These are phyloP conservation scores for Ornithoptera priamus DNA, from an alignment of 2,888 invertebrate genomes.

Conservation along the genomic window DNA sequence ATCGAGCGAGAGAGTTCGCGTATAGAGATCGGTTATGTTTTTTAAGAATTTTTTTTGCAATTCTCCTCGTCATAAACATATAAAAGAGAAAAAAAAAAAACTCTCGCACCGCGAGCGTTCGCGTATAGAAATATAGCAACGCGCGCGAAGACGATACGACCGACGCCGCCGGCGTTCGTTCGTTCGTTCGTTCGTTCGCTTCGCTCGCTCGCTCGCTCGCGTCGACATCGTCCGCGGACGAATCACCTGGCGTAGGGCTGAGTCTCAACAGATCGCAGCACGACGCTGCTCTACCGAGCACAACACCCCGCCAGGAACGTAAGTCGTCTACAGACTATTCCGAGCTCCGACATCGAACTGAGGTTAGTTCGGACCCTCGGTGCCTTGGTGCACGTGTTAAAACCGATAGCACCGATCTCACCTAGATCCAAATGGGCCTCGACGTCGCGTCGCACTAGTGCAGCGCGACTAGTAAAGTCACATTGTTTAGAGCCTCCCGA, in stretches of 20 bases:
- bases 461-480: constrained; percentile 53
- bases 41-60: too few relatives aligned
- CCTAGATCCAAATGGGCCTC: constrained; percentile 6
- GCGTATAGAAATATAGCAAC: too few relatives aligned
- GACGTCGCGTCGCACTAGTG: constrained; percentile 30
- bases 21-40: too few relatives aligned
- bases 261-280: constrained; percentile 83
- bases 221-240: neutral
- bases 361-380: constrained; percentile 42
- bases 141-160: too few relatives aligned
- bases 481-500: constrained; percentile 72
- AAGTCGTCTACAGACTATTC: constrained; percentile 83
- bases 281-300: constrained; percentile 80
- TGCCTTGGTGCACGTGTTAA: constrained; percentile 44
- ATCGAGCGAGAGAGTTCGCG: too few relatives aligned
- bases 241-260: constrained; percentile 68
- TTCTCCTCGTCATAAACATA: too few relatives aligned
- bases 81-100: too few relatives aligned
- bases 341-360: constrained; percentile 76
- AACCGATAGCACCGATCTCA: constrained; percentile 18
- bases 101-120: too few relatives aligned
- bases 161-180: too few relatives aligned
- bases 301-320: constrained; percentile 81
- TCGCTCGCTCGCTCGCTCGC: too few relatives aligned
- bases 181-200: too few relatives aligned